Evolutionary conservation across 1,140 invertebrate genomes (phyloP).

Genomic region (Dreissena rostriformis): DNA sequence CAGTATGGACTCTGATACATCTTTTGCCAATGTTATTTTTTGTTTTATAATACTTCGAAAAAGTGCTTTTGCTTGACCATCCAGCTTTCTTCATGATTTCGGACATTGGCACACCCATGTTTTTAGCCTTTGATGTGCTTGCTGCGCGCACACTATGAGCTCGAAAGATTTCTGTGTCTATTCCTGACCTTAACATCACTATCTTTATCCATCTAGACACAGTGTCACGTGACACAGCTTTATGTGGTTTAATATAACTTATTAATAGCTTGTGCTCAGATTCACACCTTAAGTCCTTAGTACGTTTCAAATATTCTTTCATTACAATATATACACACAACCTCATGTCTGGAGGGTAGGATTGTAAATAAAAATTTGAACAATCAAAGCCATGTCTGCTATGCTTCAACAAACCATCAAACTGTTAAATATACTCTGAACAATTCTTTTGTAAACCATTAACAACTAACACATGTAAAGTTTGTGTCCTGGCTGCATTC

Average conservation of each 20-base stretch:
- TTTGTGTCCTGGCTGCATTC: constrained; percentile 2
- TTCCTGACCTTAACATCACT: constrained; percentile 28
- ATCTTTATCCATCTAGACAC: constrained; percentile 48
- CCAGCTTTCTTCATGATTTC: background rate
- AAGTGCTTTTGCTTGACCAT: too few relatives aligned
- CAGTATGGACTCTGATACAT: too few relatives aligned
- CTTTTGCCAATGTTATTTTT: too few relatives aligned
- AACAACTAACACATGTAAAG: constrained; percentile 15
- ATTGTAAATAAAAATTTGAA: constrained; percentile 10
- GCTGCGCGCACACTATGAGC: constrained; percentile 39
- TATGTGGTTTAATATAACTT: constrained; percentile 35
- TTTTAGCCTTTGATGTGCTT: constrained; percentile 15
- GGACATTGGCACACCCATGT: constrained; percentile 23
- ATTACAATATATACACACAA: constrained; percentile 32
- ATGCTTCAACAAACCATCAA: constrained; percentile 31
- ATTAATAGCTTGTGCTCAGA: constrained; percentile 33
- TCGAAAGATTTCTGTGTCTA: constrained; percentile 42
- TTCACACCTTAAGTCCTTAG: constrained; percentile 12
- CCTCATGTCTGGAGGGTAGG: constrained; percentile 35
- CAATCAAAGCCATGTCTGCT: constrained; percentile 22
- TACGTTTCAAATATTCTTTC: constrained; percentile 36
- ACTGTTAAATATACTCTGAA: constrained; percentile 19
- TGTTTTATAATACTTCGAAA: too few relatives aligned
- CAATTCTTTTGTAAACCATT: constrained; percentile 31
- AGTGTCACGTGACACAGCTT: constrained; percentile 20